A percentile compares a stretch with the other conserved stretches of the same genome.
These are phyloP conservation scores for Cebuella pygmaea DNA, from an alignment of 2,797 vertebrate species.

Conservation along the genomic window DNA sequence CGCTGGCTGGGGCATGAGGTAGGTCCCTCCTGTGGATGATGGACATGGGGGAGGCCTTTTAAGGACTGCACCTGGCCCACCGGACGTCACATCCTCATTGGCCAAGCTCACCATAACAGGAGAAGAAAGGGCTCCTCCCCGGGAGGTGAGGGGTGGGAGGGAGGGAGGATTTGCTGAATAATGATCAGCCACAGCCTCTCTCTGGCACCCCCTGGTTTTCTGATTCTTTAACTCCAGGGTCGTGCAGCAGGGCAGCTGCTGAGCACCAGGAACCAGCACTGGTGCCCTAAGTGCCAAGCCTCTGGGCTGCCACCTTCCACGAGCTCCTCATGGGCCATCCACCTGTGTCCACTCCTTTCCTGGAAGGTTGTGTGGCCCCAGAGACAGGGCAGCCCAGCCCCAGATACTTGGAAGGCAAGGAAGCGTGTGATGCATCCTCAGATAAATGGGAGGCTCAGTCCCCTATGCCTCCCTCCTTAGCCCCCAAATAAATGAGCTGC, in stretches of 20 bases:
- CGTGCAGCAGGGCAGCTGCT: too few species aligned
- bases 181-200: neutral
- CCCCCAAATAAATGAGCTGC: conserved; percentile 18
- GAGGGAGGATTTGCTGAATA: fast-evolving
- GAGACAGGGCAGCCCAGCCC: neutral
- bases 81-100: neutral
- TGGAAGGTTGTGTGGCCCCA: neutral
- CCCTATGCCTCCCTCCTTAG: fast-evolving
- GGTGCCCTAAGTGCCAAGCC: fast-evolving
- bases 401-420: neutral
- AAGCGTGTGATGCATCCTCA: fast-evolving
- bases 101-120: neutral
- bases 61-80: fast-evolving
- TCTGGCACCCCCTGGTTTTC: fast-evolving
- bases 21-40: fast-evolving
- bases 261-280: neutral
- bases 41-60: fast-evolving
- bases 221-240: neutral
- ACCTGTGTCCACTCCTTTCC: fast-evolving
- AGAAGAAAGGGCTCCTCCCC: too few species aligned
- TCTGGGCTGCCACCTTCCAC: neutral
- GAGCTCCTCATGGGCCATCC: fast-evolving
- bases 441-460: neutral
- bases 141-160: fast-evolving
- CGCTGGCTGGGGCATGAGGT: neutral